phyloP scores from a whole-genome alignment of 2,888 invertebrate species.

The Raillietiella orientalis region DNA sequence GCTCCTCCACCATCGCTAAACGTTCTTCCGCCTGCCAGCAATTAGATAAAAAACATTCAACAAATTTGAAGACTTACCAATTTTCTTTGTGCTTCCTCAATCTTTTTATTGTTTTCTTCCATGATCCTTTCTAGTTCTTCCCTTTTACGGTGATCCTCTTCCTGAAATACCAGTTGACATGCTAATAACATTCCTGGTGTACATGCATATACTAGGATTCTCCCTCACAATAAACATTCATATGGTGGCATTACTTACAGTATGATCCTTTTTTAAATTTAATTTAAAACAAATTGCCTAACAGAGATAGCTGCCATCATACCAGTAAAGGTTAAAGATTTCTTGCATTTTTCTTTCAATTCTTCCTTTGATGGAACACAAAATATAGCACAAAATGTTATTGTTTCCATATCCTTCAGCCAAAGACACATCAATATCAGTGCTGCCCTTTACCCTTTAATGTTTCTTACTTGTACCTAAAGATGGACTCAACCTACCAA shows the following conservation, averaged over 20 bases:
- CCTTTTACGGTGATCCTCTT: constrained; percentile 81
- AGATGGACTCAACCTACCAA: no score
- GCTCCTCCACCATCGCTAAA: constrained; percentile 82
- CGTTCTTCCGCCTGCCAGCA: constrained; percentile 61
- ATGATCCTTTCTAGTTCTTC: constrained; percentile 83
- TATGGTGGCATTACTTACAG: neutral
- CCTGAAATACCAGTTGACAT: constrained; percentile 24
- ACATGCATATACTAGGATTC: constrained; percentile 1
- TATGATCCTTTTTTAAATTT: neutral
- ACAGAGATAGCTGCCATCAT: neutral
- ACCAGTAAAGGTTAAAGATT: no score
- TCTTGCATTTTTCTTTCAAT: no score
- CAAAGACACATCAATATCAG: no score
- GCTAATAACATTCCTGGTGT: no score
- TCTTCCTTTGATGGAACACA: no score
- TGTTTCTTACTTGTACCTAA: no score
- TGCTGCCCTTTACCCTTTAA: no score
- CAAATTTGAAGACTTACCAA: constrained; percentile 24
- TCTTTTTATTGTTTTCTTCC: constrained; percentile 90
- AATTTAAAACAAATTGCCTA: neutral
- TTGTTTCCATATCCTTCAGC: no score
- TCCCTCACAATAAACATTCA: neutral
- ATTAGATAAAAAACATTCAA: neutral
- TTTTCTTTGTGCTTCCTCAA: constrained; percentile 86
- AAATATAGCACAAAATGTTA: no score